These are phyloP conservation scores for Peromyscus californicus DNA, from an alignment of 2,113 vertebrate genomes.

Conservation along the genomic window DNA sequence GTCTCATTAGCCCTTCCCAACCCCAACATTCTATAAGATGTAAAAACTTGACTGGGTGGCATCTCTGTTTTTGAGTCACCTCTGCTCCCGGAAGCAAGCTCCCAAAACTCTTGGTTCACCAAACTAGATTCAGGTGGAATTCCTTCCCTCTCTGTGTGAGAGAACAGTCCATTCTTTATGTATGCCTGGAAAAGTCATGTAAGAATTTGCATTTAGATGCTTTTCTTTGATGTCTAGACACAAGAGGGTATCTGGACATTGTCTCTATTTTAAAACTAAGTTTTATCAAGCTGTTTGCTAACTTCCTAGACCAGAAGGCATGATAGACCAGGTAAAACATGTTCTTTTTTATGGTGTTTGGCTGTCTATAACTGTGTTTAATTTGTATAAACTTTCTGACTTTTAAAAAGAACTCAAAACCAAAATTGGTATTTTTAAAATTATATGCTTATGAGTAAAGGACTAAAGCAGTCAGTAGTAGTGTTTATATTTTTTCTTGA, in stretches of 20 bases:
- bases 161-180: neutral
- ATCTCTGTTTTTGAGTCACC: neutral
- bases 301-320: neutral
- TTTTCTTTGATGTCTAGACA: too few relatives aligned
- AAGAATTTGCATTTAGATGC: neutral
- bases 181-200: neutral
- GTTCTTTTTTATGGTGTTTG: neutral
- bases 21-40: neutral
- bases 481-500: conserved; percentile 2
- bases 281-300: neutral
- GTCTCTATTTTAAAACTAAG: conserved; percentile 44
- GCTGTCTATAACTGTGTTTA: neutral
- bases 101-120: neutral
- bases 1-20: neutral
- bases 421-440: neutral
- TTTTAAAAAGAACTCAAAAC: neutral
- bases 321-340: neutral
- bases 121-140: neutral
- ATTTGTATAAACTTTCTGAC: neutral
- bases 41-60: neutral
- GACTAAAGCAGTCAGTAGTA: neutral
- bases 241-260: neutral
- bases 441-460: neutral
- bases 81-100: neutral
- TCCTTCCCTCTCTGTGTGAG: neutral